Evolutionary conservation across 2,113 vertebrate genomes (phyloP), one percentile per base, ranked within the genome.

Genomic region (Pheucticus melanocephalus): DNA sequence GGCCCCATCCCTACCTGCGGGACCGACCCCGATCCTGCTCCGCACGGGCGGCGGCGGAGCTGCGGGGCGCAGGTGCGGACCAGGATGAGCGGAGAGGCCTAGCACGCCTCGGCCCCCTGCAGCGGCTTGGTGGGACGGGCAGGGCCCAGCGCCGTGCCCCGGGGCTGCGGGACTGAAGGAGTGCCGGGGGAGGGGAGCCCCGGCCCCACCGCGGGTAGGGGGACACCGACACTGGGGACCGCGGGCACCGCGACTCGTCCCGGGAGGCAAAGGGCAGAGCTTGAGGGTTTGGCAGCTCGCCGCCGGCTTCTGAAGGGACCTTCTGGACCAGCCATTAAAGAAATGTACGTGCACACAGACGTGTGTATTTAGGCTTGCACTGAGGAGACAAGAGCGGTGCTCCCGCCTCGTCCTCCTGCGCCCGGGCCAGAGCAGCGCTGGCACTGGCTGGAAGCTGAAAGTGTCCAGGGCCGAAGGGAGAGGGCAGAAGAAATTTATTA

Each of bases 31-130:
- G 18, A 2, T 24, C 6, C 66, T 9, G 50, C 44, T 53, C 84
- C 71, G 5, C 45, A 61, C 15, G 59, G 42, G 11, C 7, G 12
- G 42, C 45, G 59, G 30, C 8, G 24, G 66, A 10, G 6, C 7
- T 65, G 85, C 14, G 54, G 80, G 35, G 4, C 45, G 24, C 84
- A 93, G 90, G 84, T 94, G 92, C 44, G 50, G 76, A 15, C 3
- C 56, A 9, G 76, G 61, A 16, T 33, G 22, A 7, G 21, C 33
- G 23, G 47, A 88, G 90, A 48, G 95, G 95, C 95, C 95, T 96
- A 94, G 89, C 15, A 9, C 6, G 0, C 28, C 53, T 65, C 33
- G 16, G 54, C 9, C 59, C 37, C 40, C 17, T 20, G 9, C 59
- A 35, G 84, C 5, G 11, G 60, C 40, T 50, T 0, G 13, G 9